phyloP scores from a whole-genome alignment of 2,888 invertebrate genomes.

The Venusia cambrica region DNA sequence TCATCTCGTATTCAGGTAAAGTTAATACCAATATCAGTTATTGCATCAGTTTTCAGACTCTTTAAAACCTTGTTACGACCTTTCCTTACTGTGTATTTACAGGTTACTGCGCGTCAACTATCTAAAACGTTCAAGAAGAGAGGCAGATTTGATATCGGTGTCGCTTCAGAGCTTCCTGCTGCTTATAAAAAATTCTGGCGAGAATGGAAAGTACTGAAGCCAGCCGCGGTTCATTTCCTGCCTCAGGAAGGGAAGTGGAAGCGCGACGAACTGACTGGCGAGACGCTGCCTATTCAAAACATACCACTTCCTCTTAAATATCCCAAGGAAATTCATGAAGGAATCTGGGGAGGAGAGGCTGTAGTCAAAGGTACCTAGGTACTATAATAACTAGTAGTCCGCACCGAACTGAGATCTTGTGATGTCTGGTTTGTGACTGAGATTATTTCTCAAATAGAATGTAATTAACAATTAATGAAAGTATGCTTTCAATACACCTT shows the following conservation, averaged over 20 bases:
- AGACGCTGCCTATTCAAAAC: constrained; percentile 88
- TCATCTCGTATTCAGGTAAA: constrained; percentile 64
- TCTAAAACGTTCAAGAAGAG: constrained; percentile 75
- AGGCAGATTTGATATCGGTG: constrained; percentile 83
- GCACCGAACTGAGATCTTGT: too few relatives aligned
- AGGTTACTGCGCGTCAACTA: constrained; percentile 70
- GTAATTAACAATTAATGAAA: too few relatives aligned
- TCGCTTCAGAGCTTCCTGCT: constrained; percentile 86
- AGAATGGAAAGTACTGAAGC: constrained; percentile 88
- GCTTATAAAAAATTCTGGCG: constrained; percentile 93
- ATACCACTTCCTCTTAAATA: constrained; percentile 87
- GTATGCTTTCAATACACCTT: too few relatives aligned
- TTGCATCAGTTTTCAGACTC: constrained; percentile 27
- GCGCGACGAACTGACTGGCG: constrained; percentile 86
- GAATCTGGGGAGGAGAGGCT: constrained; percentile 98
- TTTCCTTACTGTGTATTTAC: constrained; percentile 48
- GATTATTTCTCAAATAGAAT: too few relatives aligned
- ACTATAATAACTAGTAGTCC: too few relatives aligned
- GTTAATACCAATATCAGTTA: constrained; percentile 16
- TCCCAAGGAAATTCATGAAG: constrained; percentile 89
- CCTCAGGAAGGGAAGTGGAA: constrained; percentile 88
- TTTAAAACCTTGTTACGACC: constrained; percentile 35
- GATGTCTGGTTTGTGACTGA: too few relatives aligned
- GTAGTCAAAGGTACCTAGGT: constrained; percentile 85
- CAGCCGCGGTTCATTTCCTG: constrained; percentile 85